Evolutionary conservation across 2,113 vertebrate genomes (phyloP).

Genomic region (Morphnarchus princeps): DNA sequence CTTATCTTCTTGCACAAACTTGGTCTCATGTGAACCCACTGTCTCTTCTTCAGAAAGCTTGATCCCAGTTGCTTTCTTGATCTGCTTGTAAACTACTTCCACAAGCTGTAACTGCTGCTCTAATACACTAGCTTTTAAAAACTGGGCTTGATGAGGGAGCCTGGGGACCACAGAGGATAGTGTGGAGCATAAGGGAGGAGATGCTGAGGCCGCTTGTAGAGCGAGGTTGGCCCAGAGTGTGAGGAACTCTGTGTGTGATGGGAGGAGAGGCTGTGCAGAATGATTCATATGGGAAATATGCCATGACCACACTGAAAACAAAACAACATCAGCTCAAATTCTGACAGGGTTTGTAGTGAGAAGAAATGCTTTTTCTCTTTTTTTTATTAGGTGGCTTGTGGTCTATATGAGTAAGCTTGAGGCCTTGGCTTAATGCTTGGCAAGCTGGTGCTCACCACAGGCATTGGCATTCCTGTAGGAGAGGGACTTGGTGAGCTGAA

Average conservation of each 20-base stretch:
- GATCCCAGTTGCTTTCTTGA: neutral
- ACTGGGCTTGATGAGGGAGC: neutral
- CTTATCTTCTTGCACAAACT: neutral
- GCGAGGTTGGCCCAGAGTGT: neutral
- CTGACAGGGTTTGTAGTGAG: neutral
- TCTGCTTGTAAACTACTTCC: neutral
- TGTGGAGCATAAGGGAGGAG: neutral
- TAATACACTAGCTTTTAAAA: neutral
- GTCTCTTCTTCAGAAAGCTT: neutral
- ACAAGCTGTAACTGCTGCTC: neutral
- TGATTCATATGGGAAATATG: slow-evolving; percentile 22
- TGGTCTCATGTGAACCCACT: neutral
- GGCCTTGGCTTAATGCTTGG: neutral
- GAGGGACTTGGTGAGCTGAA: neutral
- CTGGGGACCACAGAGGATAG: neutral
- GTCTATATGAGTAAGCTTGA: neutral
- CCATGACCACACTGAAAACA: neutral
- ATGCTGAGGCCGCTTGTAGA: neutral
- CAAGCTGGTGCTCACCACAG: neutral
- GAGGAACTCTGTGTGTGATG: neutral
- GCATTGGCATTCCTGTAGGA: neutral
- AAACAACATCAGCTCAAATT: neutral
- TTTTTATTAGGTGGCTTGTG: neutral
- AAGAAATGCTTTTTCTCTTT: neutral
- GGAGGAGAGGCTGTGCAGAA: neutral